Base-by-base conservation (phyloP, 2,113 vertebrate species). In the Pteruthius melanotis region DNA sequence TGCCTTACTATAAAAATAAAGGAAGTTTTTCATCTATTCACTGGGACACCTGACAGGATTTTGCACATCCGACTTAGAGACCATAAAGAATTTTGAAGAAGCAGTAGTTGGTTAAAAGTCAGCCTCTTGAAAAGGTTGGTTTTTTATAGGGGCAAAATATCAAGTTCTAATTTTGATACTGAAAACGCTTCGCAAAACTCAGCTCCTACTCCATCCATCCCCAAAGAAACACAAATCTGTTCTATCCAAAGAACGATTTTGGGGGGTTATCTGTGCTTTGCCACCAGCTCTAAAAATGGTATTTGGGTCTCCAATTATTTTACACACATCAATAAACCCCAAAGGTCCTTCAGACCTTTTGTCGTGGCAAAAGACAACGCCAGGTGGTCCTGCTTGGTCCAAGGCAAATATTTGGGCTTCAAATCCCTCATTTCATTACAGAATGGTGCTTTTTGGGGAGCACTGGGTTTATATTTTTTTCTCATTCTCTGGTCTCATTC, bases 21-120 rank as follows among this genome's bases (percentile, higher is more conserved):
- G 57, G 16, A 83, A 88, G 22, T 28, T 64, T 72, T 95, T 89
- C 84, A 94, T 84, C 87, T 87, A 54, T 90, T 94, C 87, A 68
- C 27, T 17, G 17, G 30, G 60, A 72, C 81, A 81, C 74, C 56
- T 65, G 78, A 82, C 64, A 93, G 66, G 66, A 60, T 79, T 93
- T 52, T 75, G 57, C 78, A 93, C 61, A 60, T 22, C 59, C 0
- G 6, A 89, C 82, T 94, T 89, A 13, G 27, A 91, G 84, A 52
- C 56, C 52, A 16, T 54, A 94, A 95, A 85, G 90, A 87, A 63
- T 39, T 70, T 69, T 50, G 59, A 89, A 95, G 64, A 70, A 87
- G 15, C 68, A 87, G 89, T 80, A 83, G 93, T 3, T 49, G 59
- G 75, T 52, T 83, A 74, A 89, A 83, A 87, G 88, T 79, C 92